phyloP scores from a whole-genome alignment of 2,888 invertebrate species.

The Caenorhabditis japonica region DNA sequence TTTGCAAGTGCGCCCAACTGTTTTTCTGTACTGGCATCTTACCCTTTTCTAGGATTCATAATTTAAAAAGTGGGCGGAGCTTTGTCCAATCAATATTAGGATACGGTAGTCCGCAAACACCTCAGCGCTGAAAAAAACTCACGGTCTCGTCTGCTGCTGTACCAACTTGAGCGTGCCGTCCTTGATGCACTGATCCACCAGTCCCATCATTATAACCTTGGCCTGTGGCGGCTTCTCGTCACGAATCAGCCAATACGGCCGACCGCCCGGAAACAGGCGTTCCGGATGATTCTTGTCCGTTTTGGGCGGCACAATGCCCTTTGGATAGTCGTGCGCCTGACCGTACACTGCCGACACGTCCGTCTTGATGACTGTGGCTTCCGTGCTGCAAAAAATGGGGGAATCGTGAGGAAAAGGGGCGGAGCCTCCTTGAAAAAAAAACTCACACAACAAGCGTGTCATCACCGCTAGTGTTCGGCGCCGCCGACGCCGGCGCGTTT shows the following conservation, averaged over 20 bases:
- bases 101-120: no score
- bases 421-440: neutral
- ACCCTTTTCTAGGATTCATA: no score
- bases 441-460: constrained; percentile 27
- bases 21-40: no score
- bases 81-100: no score
- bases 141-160: constrained; percentile 1
- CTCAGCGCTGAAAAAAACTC: no score
- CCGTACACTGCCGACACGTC: constrained; percentile 28
- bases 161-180: neutral
- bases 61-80: no score
- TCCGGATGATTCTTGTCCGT: constrained; percentile 25
- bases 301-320: constrained; percentile 9
- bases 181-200: constrained; percentile 5
- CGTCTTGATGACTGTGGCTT: constrained; percentile 2
- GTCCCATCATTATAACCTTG: constrained; percentile 20
- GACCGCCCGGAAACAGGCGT: constrained; percentile 35
- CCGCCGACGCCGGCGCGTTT: neutral
- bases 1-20: no score
- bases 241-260: constrained; percentile 32
- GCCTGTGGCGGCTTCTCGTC: constrained; percentile 31
- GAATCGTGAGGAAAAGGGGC: no score
- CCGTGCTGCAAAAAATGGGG: constrained; percentile 6
- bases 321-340: constrained; percentile 20
- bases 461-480: constrained; percentile 9